Conservation (phyloP, 2,113 vertebrate species). For the Vombatus ursinus region DNA sequence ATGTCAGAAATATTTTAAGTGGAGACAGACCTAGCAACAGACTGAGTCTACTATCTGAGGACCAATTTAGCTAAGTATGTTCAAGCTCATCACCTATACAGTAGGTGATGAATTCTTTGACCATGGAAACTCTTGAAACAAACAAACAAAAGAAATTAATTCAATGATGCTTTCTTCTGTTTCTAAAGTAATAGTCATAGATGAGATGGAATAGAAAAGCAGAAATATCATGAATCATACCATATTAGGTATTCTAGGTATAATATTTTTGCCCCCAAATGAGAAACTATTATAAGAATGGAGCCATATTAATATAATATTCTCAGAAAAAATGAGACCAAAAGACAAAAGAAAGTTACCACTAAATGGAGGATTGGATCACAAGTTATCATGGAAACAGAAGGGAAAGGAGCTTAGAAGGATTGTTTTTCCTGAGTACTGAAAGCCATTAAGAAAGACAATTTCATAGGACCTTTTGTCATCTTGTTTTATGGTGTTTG, state of each 20-base stretch:
- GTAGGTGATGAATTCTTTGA: neutral
- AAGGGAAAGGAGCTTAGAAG: neutral
- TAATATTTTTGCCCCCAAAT: neutral
- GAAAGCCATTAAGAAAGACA: neutral
- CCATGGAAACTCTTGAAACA: neutral
- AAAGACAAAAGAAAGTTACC: neutral
- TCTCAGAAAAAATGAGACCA: neutral
- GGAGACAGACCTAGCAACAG: neutral
- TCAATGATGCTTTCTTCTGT: neutral
- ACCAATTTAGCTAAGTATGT: neutral
- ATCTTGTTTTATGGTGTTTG: neutral
- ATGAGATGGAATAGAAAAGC: neutral
- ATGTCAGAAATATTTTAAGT: neutral
- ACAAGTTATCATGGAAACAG: neutral
- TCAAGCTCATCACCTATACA: neutral
- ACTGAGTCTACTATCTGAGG: neutral
- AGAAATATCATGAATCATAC: neutral
- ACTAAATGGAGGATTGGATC: neutral
- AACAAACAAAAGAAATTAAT: neutral
- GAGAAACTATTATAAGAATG: neutral
- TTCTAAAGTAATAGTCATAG: neutral
- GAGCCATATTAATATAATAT: neutral
- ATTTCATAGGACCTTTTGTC: neutral
- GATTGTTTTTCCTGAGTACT: neutral
- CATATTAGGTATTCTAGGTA: neutral